Percentiles rank a stretch among this genome's conserved stretches.
phyloP scores from a whole-genome alignment of 2,797 vertebrate species.

The Poecile montanus region DNA sequence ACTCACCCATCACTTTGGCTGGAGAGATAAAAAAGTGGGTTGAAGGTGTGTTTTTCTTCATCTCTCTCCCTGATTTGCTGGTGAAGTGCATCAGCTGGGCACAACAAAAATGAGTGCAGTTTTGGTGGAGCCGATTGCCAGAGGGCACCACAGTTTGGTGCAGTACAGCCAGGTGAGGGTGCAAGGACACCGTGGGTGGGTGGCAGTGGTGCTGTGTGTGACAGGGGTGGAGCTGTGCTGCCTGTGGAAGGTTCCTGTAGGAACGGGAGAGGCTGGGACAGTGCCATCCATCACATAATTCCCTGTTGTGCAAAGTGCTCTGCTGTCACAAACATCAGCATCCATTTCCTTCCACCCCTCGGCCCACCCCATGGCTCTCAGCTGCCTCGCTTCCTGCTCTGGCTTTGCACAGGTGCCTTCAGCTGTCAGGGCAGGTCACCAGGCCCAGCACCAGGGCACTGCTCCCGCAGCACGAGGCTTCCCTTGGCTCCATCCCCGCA shows the following conservation, averaged over 20 bases:
- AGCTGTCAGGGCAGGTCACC: background rate
- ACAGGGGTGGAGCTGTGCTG: background rate
- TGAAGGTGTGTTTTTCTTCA: background rate
- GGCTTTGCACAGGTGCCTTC: background rate
- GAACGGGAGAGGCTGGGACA: background rate
- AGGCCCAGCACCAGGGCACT: background rate
- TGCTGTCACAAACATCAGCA: background rate
- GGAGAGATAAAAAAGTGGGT: background rate
- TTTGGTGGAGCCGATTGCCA: background rate
- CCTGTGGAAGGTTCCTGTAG: background rate
- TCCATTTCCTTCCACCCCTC: background rate
- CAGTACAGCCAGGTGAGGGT: background rate
- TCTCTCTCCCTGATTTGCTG: background rate
- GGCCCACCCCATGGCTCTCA: background rate
- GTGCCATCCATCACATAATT: background rate
- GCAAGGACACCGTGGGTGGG: rapidly evolving
- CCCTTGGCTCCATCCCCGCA: background rate
- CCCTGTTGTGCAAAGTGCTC: background rate
- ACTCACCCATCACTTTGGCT: background rate
- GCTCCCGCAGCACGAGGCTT: background rate
- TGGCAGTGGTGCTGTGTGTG: background rate
- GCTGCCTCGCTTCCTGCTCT: background rate
- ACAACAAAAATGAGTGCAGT: background rate
- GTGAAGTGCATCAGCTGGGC: background rate
- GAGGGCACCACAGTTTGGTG: background rate